Base-by-base conservation (phyloP, 2,113 vertebrate species). In the Danionella cerebrum region DNA sequence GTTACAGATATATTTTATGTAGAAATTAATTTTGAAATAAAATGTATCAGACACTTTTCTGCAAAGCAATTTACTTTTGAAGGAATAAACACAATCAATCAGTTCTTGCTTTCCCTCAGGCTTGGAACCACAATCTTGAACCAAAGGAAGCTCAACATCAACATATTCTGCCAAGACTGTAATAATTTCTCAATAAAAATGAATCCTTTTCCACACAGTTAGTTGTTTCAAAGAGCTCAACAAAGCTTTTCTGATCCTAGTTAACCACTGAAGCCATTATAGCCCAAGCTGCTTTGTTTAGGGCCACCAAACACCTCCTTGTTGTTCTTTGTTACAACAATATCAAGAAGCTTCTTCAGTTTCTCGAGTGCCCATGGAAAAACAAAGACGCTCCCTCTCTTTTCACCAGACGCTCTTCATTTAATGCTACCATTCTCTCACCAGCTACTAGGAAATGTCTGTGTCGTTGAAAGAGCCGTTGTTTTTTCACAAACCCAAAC, bases 381-480 rank as follows among this genome's bases (percentile, higher is more conserved):
- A 18, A 44, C 38, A 44, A 42, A 42, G 38, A 53, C 5, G 14
- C 27, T 41, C 3, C 24, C 41, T 1, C 44, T 48, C 29, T 25
- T 19, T 36, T 50, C 35, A 36, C 12, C 14, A 38, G 36, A 24
- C 57, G 38, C 24, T 55, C 35, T 19, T 66, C 59, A 2, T 55
- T 65, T 36, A 41, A 58, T 58, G 54, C 36, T n/a, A 22, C 47
- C 18, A 58, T 66, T 53, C 39, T 22, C 35, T 57, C 44, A 39
- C 22, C 24, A 39, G 52, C 41, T 51, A 16, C 35, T n/a, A 51
- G 18, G 22, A 25, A 65, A 13, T 29, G 8, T 42, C 25, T 8
- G 52, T 31, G 24, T 21, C 42, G 55, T 62, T 62, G 63, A 54
- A 19, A 41, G 21, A 67, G 44, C 62, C 41, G 31, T 62, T 76